Percentiles rank a stretch among this genome's conserved stretches.
Evolutionary conservation across 2,113 vertebrate species (phyloP).

Genomic region (Vidua chalybeata): DNA sequence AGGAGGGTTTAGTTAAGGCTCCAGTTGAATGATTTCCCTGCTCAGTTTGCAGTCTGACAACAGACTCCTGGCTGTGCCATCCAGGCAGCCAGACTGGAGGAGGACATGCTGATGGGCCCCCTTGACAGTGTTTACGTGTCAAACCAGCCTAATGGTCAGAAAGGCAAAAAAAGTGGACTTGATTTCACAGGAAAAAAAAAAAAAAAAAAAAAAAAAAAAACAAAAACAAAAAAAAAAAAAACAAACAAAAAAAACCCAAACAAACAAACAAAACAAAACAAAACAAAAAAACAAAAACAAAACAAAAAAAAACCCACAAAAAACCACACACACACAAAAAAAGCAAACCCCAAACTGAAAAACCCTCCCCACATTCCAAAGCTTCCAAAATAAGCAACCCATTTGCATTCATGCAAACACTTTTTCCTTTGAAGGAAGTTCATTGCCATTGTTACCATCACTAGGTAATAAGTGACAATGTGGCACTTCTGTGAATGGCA

Average conservation of each 20-base stretch:
- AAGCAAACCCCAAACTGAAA: not conserved
- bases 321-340: too few species aligned
- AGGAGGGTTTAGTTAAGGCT: not conserved
- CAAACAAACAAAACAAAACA: too few species aligned
- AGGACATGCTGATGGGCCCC: not conserved
- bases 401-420: not conserved
- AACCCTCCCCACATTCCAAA: not conserved
- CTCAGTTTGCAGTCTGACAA: not conserved
- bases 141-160: not conserved
- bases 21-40: not conserved
- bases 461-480: not conserved
- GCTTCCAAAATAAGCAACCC: not conserved
- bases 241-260: too few species aligned
- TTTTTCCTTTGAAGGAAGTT: not conserved
- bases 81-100: not conserved
- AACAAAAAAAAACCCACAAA: too few species aligned
- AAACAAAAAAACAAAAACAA: too few species aligned
- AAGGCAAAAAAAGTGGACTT: not conserved
- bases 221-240: too few species aligned
- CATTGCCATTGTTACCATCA: not conserved
- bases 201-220: too few species aligned
- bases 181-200: not conserved
- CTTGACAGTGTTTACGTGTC: accelerated
- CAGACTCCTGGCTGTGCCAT: not conserved
- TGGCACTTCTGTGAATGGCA: not conserved